These are phyloP conservation scores for Uropsilus gracilis DNA, from an alignment of 2,113 vertebrate species.

Conservation along the genomic window DNA sequence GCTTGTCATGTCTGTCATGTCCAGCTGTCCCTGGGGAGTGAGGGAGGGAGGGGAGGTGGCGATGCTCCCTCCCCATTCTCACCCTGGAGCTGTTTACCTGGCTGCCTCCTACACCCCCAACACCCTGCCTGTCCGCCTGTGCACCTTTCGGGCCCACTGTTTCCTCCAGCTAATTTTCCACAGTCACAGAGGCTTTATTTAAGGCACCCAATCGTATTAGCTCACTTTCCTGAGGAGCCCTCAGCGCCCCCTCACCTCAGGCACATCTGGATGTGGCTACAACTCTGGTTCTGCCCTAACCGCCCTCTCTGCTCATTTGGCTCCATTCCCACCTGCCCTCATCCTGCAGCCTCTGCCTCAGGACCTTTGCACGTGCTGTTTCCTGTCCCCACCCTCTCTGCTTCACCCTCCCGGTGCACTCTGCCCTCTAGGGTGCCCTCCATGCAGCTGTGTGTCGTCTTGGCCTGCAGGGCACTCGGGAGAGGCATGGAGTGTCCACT, in stretches of 20 bases:
- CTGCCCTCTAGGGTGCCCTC: accelerated
- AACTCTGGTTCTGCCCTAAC: neutral
- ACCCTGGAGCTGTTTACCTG: accelerated
- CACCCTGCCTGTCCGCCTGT: neutral
- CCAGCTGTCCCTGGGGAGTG: accelerated
- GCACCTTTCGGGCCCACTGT: accelerated
- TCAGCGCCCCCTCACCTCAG: accelerated
- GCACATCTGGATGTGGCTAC: accelerated
- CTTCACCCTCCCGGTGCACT: too few species aligned
- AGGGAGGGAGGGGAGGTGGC: accelerated
- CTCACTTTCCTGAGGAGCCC: neutral
- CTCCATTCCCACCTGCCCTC: accelerated
- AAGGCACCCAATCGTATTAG: accelerated
- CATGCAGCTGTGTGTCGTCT: accelerated
- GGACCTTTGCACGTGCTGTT: too few species aligned
- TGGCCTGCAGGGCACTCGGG: accelerated
- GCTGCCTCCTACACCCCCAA: too few species aligned
- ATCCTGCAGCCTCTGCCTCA: neutral
- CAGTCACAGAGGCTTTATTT: neutral
- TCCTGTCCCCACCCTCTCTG: too few species aligned
- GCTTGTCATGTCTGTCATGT: accelerated
- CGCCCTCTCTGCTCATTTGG: neutral
- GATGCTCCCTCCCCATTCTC: accelerated
- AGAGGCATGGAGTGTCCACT: neutral
- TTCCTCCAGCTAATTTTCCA: accelerated